Percentiles rank a stretch among this genome's conserved stretches.
These are phyloP conservation scores for Galaxea fascicularis DNA, from an alignment of 92 coral and sea anemone species.

Conservation along the genomic window DNA sequence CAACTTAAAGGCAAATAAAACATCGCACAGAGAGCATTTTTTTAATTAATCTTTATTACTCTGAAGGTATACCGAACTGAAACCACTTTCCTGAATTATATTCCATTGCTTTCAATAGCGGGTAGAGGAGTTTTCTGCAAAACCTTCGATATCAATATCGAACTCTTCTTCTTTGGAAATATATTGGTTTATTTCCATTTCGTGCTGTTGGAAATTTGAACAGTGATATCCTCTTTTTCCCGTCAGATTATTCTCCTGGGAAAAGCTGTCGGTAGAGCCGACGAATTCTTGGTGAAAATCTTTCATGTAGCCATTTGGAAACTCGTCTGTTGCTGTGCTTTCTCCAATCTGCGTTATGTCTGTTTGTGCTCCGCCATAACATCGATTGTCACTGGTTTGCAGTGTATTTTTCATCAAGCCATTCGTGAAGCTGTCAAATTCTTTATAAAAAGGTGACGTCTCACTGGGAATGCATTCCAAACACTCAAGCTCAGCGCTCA, in stretches of 20 bases:
- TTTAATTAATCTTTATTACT: too few relatives aligned
- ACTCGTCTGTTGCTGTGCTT: background rate
- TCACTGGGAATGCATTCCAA: conserved; percentile 20
- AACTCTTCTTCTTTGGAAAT: conserved; percentile 21
- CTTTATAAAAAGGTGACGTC: background rate
- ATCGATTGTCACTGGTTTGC: background rate
- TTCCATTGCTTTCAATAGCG: too few relatives aligned
- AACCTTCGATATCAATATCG: conserved; percentile 14
- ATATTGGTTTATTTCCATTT: background rate
- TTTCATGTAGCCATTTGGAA: background rate
- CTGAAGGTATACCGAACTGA: too few relatives aligned
- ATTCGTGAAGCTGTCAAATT: conserved; percentile 2
- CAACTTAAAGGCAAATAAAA: too few relatives aligned
- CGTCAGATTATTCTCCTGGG: background rate
- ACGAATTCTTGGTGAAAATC: background rate
- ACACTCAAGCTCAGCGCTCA: conserved; percentile 17
- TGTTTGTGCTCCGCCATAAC: background rate
- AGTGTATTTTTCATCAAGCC: background rate
- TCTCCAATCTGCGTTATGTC: background rate
- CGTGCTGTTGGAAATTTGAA: background rate
- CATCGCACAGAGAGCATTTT: too few relatives aligned
- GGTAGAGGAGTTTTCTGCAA: background rate
- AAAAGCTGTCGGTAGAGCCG: background rate
- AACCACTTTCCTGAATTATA: too few relatives aligned
- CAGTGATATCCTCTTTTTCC: background rate